phyloP scores from a whole-genome alignment of 2,113 vertebrate species.

The Platycercus adscitus region DNA sequence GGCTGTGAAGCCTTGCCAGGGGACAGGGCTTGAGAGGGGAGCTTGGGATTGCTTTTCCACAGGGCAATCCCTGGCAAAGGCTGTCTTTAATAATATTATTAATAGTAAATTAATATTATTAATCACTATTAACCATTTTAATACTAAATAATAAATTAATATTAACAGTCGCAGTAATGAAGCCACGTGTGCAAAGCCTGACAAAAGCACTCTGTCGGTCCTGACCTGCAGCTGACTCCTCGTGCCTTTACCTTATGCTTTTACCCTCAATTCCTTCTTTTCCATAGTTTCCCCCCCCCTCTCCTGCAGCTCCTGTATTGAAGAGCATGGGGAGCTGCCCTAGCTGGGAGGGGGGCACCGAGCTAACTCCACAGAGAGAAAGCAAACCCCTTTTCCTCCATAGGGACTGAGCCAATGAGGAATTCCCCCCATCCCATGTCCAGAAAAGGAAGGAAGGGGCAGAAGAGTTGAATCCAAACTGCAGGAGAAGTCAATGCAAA shows the following conservation, averaged over 20 bases:
- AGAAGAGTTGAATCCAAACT: not conserved
- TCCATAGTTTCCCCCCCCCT: not conserved
- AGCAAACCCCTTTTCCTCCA: not conserved
- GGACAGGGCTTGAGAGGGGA: not conserved
- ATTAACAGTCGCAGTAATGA: not conserved
- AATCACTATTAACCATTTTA: too few species aligned
- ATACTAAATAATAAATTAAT: too few species aligned
- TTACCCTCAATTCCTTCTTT: not conserved
- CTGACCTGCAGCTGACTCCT: not conserved
- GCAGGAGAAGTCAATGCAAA: not conserved
- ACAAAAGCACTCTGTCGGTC: not conserved
- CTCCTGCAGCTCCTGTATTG: not conserved
- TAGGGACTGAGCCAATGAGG: fast-evolving
- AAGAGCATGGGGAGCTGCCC: not conserved
- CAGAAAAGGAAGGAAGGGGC: not conserved
- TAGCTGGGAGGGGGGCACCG: not conserved
- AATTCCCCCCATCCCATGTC: fast-evolving
- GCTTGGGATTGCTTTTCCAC: not conserved
- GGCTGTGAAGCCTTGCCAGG: not conserved
- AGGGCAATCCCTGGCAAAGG: not conserved
- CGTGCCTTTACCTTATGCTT: not conserved
- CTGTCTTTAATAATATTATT: not conserved
- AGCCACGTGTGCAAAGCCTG: not conserved
- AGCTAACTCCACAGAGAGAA: not conserved
- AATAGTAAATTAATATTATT: too few species aligned